Evolutionary conservation across 2,797 vertebrate species (phyloP).

Genomic region (Lagocephalus sceleratus): DNA sequence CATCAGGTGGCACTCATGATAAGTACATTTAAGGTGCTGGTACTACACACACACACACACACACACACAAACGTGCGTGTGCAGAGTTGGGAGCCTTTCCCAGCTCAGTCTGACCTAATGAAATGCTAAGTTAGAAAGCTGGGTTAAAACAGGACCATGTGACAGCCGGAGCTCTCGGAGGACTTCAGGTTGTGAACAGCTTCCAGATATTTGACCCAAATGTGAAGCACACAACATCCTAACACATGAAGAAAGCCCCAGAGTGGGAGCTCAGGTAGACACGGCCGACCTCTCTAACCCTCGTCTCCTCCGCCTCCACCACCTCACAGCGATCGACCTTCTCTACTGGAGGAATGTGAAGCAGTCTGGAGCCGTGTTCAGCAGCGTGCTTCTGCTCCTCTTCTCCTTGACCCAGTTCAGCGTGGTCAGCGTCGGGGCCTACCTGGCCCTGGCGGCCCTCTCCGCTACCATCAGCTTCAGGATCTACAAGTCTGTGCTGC

Average conservation of each 20-base stretch:
- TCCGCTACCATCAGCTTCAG: slow-evolving; percentile 98
- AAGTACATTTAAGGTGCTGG: slow-evolving; percentile 34
- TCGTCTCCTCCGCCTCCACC: slow-evolving; percentile 11
- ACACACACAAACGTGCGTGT: no score
- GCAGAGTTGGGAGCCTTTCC: background rate
- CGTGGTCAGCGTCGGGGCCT: slow-evolving; percentile 94
- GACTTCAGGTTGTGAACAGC: slow-evolving; percentile 51
- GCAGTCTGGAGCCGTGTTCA: slow-evolving; percentile 92
- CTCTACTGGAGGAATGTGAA: slow-evolving; percentile 97
- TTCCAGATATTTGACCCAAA: slow-evolving; percentile 68
- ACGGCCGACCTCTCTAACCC: slow-evolving; percentile 23
- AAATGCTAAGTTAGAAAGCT: slow-evolving; percentile 60
- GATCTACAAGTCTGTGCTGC: slow-evolving; percentile 98
- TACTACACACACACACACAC: background rate
- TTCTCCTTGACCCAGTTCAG: slow-evolving; percentile 99
- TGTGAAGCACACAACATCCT: slow-evolving; percentile 37
- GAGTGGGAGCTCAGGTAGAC: slow-evolving; percentile 1
- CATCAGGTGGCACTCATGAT: slow-evolving; percentile 45
- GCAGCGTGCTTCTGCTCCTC: slow-evolving; percentile 91
- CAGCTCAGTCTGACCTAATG: slow-evolving; percentile 24
- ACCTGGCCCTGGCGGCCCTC: slow-evolving; percentile 93
- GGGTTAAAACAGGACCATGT: slow-evolving; percentile 53
- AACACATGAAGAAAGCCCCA: slow-evolving; percentile 20
- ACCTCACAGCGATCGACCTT: slow-evolving; percentile 87
- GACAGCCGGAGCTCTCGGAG: slow-evolving; percentile 45